Evolutionary conservation across 2,888 invertebrate species (phyloP).

Genomic region (Parthenolecanium corni): DNA sequence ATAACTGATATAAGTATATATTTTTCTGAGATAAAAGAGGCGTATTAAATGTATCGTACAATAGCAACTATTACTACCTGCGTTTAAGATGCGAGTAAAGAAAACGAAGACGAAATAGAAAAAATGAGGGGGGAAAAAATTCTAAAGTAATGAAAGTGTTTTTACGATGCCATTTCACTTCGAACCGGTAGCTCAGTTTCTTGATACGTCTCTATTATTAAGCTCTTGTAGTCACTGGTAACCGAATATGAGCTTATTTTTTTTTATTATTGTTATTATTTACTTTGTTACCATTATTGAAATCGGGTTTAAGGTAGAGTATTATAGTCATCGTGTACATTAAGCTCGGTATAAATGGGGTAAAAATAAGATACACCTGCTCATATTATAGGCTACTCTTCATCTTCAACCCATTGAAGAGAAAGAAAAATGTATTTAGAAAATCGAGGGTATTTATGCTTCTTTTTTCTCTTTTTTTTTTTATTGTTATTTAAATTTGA

Average conservation of each 20-base stretch:
- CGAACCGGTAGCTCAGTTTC: no score
- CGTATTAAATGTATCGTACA: no score
- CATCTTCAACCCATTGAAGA: not conserved
- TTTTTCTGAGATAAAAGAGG: no score
- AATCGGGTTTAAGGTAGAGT: conserved; percentile 5
- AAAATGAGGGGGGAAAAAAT: no score
- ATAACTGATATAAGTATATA: no score
- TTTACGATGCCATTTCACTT: no score
- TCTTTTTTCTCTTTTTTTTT: not conserved
- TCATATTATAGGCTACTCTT: conserved; percentile 5
- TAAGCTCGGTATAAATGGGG: conserved; percentile 16
- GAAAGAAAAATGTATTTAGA: not conserved
- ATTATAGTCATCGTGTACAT: conserved; percentile 5
- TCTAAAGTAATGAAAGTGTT: no score
- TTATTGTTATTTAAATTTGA: conserved; percentile 10
- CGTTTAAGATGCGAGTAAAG: no score
- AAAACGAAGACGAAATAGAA: no score
- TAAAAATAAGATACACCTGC: conserved; percentile 19
- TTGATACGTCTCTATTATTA: no score
- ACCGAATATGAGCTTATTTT: conserved; percentile 25
- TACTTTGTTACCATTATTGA: conserved; percentile 23
- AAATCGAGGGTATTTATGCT: not conserved
- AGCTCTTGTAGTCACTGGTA: conserved; percentile 1
- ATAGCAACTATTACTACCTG: no score
- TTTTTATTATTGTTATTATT: conserved; percentile 17